Percentiles rank a stretch among this genome's conserved stretches.
phyloP scores from a whole-genome alignment of 1,140 invertebrate species.

The Anagrus nilaparvatae region DNA sequence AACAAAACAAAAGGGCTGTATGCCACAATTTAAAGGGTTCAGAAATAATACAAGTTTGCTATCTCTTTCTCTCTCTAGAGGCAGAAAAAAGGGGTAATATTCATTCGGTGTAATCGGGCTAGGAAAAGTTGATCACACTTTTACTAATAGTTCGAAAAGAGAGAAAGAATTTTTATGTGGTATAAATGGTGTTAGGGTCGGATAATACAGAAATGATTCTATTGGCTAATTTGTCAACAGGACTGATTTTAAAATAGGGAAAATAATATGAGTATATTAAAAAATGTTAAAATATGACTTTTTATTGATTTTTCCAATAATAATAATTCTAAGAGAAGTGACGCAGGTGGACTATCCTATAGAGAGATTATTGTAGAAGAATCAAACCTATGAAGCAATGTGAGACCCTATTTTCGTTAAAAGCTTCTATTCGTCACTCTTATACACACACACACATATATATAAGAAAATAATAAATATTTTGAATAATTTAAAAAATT shows the following conservation, averaged over 20 bases:
- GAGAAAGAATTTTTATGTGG: constrained; percentile 28
- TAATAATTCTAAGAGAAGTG: too few relatives aligned
- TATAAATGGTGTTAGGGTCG: constrained; percentile 30
- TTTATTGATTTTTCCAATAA: too few relatives aligned
- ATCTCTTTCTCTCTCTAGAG: constrained; percentile 22
- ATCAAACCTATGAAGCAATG: constrained; percentile 26
- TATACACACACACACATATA: too few relatives aligned
- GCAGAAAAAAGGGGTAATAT: constrained; percentile 35
- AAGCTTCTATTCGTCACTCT: constrained; percentile 12
- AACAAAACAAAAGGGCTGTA: constrained; percentile 24
- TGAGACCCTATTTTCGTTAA: constrained; percentile 6
- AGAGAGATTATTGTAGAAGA: constrained; percentile 33
- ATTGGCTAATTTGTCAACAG: constrained; percentile 16
- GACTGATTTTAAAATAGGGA: too few relatives aligned
- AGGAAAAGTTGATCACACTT: constrained; percentile 46
- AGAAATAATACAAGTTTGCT: too few relatives aligned
- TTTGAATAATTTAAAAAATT: too few relatives aligned
- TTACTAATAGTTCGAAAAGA: constrained; percentile 41
- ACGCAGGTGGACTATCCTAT: constrained; percentile 30
- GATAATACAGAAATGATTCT: constrained; percentile 28
- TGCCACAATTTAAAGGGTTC: constrained; percentile 26
- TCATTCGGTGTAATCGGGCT: constrained; percentile 46
- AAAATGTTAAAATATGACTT: too few relatives aligned
- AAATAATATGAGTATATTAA: too few relatives aligned
- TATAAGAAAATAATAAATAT: too few relatives aligned